Evolutionary conservation across 1,140 invertebrate species (phyloP).

Genomic region (Proctacanthus coquilletti): DNA sequence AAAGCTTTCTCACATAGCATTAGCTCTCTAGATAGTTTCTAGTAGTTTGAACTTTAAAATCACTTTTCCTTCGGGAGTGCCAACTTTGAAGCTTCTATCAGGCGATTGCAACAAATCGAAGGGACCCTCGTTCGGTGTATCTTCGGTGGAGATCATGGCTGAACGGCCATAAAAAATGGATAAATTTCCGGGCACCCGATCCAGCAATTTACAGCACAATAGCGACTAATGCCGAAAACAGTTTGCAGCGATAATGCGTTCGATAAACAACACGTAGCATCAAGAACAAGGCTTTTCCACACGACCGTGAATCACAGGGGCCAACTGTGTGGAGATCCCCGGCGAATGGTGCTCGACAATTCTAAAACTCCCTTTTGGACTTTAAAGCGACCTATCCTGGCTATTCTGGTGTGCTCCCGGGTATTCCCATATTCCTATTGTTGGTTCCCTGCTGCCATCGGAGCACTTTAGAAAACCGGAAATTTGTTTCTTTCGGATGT

Average conservation of each 20-base stretch:
- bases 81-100: no score
- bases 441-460: neutral
- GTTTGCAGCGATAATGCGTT: slow-evolving; percentile 1
- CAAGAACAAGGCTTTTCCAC: neutral
- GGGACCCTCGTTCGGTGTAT: no score
- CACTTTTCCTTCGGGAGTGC: no score
- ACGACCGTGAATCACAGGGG: no score
- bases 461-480: neutral
- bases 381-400: neutral
- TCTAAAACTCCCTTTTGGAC: no score
- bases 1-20: no score
- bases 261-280: neutral
- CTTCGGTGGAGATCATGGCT: no score
- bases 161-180: neutral
- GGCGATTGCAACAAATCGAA: no score
- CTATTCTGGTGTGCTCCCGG: neutral
- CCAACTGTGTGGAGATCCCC: no score
- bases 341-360: no score
- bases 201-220: neutral
- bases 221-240: neutral
- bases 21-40: no score
- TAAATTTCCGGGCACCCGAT: neutral
- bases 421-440: neutral
- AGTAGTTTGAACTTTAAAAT: no score
- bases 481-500: slow-evolving; percentile 1